Base-by-base conservation (phyloP, 2,113 vertebrate species). In the Thermophis baileyi region DNA sequence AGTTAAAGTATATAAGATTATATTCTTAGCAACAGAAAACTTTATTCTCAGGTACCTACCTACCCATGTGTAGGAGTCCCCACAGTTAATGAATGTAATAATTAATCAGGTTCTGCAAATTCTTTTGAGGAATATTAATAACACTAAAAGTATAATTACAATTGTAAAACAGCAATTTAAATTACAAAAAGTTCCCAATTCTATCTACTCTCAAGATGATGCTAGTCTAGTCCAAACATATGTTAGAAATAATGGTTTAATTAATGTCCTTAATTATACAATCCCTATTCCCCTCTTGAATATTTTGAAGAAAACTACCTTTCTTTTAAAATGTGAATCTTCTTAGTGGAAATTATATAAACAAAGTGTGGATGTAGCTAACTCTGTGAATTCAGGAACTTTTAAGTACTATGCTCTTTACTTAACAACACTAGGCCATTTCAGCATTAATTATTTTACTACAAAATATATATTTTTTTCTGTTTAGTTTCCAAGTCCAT, bases 361-460 rank as follows among this genome's bases (percentile, higher is more conserved):
- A 87, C 4, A 8, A 51, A 14, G 12, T 50, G 10, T 51, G 25
- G 30, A 85, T 25, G 69, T 25, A 44, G n/a, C 49, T 44, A n/a
- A 92, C 91, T 30, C 50, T 88, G 69, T n/a, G n/a, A 55, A 85
- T 18, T 47, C 35, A 57, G 25, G 30, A 85, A 86, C 53, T 57
- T 90, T 49, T 22, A 93, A 60, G 27, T 27, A 60, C 35, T 12
- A 24, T 4, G 24, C 35, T 74, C n/a, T 35, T 89, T 89, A 27
- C 49, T 55, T 49, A 89, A 92, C 81, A 25, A 46, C 4, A 1
- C 3, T 27, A 57, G 27, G 10, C 40, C 44, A 16, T 50, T 60
- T 55, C 55, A 93, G 20, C 1, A 9, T 92, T 89, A 92, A 93
- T 88, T 92, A 91, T 86, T 91, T 81, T 47, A 92, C 44, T 94